phyloP scores from a whole-genome alignment of 2,113 vertebrate genomes.

The Malurus cyaneus region DNA sequence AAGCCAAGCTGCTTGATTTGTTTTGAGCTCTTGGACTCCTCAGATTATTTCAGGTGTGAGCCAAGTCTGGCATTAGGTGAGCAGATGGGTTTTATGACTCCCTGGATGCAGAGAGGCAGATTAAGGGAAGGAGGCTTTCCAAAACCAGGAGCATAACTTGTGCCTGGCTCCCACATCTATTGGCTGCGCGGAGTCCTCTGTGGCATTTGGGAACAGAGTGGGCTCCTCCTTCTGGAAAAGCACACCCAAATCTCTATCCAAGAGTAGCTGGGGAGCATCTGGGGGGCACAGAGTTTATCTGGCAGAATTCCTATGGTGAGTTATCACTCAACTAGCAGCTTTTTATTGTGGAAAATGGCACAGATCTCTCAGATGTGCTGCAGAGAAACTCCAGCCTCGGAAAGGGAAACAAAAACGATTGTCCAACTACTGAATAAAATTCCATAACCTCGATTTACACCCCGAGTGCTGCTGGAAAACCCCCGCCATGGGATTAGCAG shows the following conservation, averaged over 20 bases:
- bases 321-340: not conserved
- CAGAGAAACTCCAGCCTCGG: not conserved
- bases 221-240: not conserved
- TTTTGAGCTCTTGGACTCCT: not conserved
- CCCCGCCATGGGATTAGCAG: not conserved
- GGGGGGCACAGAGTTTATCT: not conserved
- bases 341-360: not conserved
- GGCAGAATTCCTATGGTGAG: not conserved
- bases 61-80: not conserved
- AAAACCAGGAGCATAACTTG: not conserved
- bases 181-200: not conserved
- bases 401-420: not conserved
- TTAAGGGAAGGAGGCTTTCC: not conserved
- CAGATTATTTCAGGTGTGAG: not conserved
- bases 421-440: not conserved
- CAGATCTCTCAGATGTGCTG: not conserved
- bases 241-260: rapidly evolving
- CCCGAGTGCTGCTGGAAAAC: not conserved
- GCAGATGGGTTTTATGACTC: slow-evolving; percentile 11
- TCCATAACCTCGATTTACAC: not conserved
- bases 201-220: not conserved
- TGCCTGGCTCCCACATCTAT: not conserved
- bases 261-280: not conserved
- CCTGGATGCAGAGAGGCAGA: not conserved
- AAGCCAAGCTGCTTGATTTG: not conserved